A percentile compares a stretch with the other conserved stretches of the same genome.
Evolutionary conservation across 2,888 invertebrate species (phyloP).

Genomic region (Acanthopleura granulata): DNA sequence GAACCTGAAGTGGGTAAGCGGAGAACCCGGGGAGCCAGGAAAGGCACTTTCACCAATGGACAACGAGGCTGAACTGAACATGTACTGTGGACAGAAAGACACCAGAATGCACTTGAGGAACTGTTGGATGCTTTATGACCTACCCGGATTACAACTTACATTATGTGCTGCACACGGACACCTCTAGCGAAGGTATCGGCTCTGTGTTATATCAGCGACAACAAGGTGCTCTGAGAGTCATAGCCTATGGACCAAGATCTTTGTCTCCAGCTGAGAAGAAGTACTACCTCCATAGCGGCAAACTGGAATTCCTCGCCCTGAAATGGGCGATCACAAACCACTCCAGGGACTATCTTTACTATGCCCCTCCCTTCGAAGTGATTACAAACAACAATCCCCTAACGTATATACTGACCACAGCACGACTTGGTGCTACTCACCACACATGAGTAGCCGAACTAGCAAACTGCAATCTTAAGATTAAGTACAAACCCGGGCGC

Average conservation of each 20-base stretch:
- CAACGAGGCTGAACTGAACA: no score
- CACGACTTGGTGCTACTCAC: no score
- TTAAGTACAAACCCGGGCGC: not conserved
- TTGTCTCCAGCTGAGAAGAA: constrained; percentile 20
- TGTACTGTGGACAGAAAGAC: constrained; percentile 22
- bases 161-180: constrained; percentile 30
- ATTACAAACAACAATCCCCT: no score
- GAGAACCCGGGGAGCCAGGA: no score
- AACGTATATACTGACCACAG: no score
- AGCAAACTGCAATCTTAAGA: not conserved
- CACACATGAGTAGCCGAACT: no score
- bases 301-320: constrained; percentile 25
- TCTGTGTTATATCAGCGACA: constrained; percentile 30
- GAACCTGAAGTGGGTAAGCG: no score
- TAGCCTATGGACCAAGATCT: constrained; percentile 25
- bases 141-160: constrained; percentile 25
- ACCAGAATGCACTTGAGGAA: constrained; percentile 25
- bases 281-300: constrained; percentile 23
- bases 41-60: no score
- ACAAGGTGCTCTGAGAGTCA: constrained; percentile 20
- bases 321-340: constrained; percentile 30
- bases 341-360: constrained; percentile 25
- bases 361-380: not conserved
- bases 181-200: constrained; percentile 24
- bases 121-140: constrained; percentile 25